Percentiles rank a stretch among this genome's conserved stretches.
phyloP scores from a whole-genome alignment of 2,888 invertebrate genomes.

The Muscina levida region DNA sequence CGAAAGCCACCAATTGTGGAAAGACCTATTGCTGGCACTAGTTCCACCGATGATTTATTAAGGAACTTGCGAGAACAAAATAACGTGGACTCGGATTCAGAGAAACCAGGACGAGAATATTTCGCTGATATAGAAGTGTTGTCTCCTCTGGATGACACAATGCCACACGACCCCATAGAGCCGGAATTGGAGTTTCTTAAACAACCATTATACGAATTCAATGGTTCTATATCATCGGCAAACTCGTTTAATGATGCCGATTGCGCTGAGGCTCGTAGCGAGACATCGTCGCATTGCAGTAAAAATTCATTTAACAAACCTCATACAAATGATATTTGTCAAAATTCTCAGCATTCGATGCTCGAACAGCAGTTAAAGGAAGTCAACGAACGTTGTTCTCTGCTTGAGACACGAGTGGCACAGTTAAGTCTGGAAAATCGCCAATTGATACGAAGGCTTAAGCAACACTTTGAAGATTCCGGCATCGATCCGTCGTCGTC shows the following conservation, averaged over 20 bases:
- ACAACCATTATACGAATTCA: conserved; percentile 69
- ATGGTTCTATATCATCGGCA: conserved; percentile 44
- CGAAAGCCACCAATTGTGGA: conserved; percentile 70
- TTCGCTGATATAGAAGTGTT: conserved; percentile 40
- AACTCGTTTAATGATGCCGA: conserved; percentile 51
- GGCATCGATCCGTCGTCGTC: conserved; percentile 76
- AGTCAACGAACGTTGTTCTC: conserved; percentile 75
- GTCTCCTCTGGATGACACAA: neutral
- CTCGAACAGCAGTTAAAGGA: conserved; percentile 74
- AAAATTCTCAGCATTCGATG: conserved; percentile 61
- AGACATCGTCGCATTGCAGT: conserved; percentile 77
- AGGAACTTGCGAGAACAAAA: conserved; percentile 66
- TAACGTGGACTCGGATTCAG: conserved; percentile 46
- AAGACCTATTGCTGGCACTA: conserved; percentile 75
- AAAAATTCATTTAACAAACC: conserved; percentile 75
- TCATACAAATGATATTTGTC: conserved; percentile 53
- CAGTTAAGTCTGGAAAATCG: conserved; percentile 77
- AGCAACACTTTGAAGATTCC: conserved; percentile 74
- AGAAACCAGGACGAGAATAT: conserved; percentile 58
- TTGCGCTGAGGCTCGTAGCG: conserved; percentile 74
- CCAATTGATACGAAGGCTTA: conserved; percentile 75
- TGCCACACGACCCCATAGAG: conserved; percentile 72
- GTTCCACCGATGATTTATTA: conserved; percentile 72
- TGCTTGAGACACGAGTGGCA: conserved; percentile 77
- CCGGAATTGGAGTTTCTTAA: conserved; percentile 75